A percentile compares a stretch with the other conserved stretches of the same genome.
Evolutionary conservation across 2,113 vertebrate genomes (phyloP).

Genomic region (Pterocles orientalis): DNA sequence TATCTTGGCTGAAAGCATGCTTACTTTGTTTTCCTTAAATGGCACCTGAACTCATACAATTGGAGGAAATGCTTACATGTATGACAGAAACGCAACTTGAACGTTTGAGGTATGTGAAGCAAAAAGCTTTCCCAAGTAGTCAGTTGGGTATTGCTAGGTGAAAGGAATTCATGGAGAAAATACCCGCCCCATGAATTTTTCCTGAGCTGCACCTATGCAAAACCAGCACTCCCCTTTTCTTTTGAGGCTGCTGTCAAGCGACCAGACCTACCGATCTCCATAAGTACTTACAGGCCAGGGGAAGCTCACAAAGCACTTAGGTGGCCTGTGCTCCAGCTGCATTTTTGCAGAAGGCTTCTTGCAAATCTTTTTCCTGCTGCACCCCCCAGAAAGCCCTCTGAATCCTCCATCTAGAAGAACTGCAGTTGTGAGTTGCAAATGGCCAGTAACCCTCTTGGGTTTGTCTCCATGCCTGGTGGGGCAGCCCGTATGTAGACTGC

Average conservation of each 20-base stretch:
- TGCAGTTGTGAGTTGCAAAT: not conserved
- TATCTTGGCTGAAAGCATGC: not conserved
- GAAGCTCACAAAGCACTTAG: not conserved
- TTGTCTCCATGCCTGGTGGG: not conserved
- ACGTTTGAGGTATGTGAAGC: not conserved
- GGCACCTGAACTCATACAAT: not conserved
- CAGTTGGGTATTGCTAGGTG: not conserved
- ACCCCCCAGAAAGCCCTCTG: not conserved
- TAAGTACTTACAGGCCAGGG: not conserved
- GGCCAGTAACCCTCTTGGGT: fast-evolving
- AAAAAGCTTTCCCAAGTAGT: not conserved
- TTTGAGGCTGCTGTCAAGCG: not conserved
- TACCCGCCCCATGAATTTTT: not conserved
- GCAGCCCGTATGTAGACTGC: not conserved
- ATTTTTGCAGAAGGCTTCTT: not conserved
- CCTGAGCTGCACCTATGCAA: not conserved
- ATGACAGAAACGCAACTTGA: not conserved
- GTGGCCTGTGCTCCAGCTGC: not conserved
- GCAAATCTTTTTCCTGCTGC: not conserved
- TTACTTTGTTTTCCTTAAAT: not conserved
- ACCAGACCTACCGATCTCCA: not conserved
- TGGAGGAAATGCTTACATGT: not conserved
- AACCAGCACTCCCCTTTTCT: not conserved
- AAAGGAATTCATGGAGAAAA: not conserved
- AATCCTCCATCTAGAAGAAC: not conserved